Conservation (phyloP, 2,113 vertebrate genomes). For the Cyprinodon brontotheroides region DNA sequence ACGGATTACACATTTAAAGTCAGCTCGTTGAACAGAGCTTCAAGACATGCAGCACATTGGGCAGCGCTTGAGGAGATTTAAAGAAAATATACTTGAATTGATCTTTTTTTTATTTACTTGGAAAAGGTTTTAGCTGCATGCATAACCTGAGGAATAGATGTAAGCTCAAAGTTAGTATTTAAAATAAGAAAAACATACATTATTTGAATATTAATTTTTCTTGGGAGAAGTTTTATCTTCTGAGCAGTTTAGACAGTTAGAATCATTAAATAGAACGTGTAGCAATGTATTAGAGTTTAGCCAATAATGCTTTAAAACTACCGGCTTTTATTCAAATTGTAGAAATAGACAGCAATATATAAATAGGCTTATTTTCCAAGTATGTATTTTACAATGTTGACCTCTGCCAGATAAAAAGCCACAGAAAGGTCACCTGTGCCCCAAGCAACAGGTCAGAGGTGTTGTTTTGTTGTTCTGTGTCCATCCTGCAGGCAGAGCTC, state of each 20-base stretch:
- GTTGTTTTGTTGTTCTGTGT: conserved; percentile 10
- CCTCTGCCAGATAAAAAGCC: not conserved
- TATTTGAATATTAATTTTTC: not conserved
- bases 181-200: not conserved
- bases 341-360: not conserved
- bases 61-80: not conserved
- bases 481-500: conserved; percentile 36
- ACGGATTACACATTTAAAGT: not conserved
- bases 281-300: no score
- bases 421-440: conserved; percentile 17
- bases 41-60: no score
- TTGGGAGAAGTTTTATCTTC: no score
- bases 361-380: not conserved
- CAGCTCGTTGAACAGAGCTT: not conserved
- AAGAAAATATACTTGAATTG: not conserved
- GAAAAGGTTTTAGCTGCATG: not conserved
- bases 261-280: no score
- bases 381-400: not conserved
- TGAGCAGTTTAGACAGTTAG: no score
- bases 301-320: not conserved
- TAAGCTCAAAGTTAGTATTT: not conserved
- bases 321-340: not conserved
- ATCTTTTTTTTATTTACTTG: not conserved
- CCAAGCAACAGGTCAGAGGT: conserved; percentile 1
- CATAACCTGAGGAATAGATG: not conserved